Base-by-base conservation (phyloP, 37 sponge, comb jelly and placozoan species). In the Hexactinellida sp. region DNA sequence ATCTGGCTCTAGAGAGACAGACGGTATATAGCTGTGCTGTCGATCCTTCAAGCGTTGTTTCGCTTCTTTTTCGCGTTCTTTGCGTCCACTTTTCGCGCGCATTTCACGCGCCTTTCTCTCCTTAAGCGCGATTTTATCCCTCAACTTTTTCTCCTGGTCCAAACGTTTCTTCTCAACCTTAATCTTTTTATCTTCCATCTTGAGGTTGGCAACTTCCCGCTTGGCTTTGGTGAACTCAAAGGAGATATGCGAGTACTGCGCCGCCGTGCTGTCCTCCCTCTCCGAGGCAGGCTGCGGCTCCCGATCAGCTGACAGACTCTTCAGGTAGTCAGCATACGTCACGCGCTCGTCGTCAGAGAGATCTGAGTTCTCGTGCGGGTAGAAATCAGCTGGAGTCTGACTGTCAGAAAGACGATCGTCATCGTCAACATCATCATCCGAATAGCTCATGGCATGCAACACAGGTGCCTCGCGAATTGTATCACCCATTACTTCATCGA, bases 381-480 rank as follows among this genome's bases (percentile, higher is more conserved):
- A 63, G 76, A 63, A n/a, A n/a, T 63, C 76, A 10, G 28, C 76
- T 25, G 76, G 76, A 23, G 76, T 25, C 76, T 63, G 28, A 63
- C 30, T 10, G 5, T 25, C 76, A 7, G 76, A 23, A 5, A 63
- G 76, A 63, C 76, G 76, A 32, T 32, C 34, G 5, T 63, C 76
- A 47, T 47, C 52, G 13, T 63, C 76, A 10, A 21, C 76, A n/a
- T 63, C 76, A 63, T 63, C 76, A 63, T 63, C 76, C 3, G 76
- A 63, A 23, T 63, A 63, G 13, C 13, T n/a, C 34, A 5, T 1
- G 5, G 76, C 21, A 7, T 63, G 30, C 34, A 63, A 63, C 3
- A 63, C 76, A 25, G 76, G 76, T 7, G 76, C 76, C 76, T 63
- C 76, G 76, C 76, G 76, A n/a, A 63, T 63, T 63, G 76, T 63